Evolutionary conservation across 1,140 invertebrate genomes (phyloP), one percentile per base, ranked within the genome.

Genomic region (Papilio glaucus): DNA sequence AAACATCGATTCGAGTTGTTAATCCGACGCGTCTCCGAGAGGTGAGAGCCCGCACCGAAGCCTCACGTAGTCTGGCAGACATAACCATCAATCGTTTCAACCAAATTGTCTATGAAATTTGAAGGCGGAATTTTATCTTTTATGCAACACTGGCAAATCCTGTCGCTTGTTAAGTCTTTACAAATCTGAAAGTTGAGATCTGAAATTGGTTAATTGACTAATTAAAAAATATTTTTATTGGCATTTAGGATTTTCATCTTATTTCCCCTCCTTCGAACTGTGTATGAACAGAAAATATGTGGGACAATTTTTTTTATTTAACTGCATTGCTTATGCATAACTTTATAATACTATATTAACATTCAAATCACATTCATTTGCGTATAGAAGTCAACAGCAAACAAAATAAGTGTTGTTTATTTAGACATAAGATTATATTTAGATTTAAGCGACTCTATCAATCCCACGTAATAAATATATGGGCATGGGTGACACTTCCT

Each of bases 1-100:
- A 93, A 91, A 91, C 88, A 93, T 85, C 87, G 86, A 89, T 88
- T 90, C 84, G 86, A 83, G 86, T 90, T 84, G 86, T 90, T 90
- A 90, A 91, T 87, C 83, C 81, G 76, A 77, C 80, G 78, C 79
- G 81, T 84, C 81, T 75, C 78, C 73, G 82, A 85, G 80, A 83
- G 85, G 86, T 87, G 87, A 86, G 88, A 82, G 78, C 75, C 79
- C 77, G 72, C 76, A 78, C 78, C 73, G 74, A 65, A 69, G 77
- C 85, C 88, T 91, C 89, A 91, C 88, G 89, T 91, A 85, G 80
- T 75, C 77, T 72, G 76, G 71, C 78, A 77, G 77, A 85, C 71
- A 84, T 87, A 87, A 88, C 85, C 78, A 89, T 84, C 85, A 89
- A 88, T 76, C 67, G 79, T 84, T 85, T 83, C 83, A 72, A 71